Evolutionary conservation across 2,113 vertebrate species (phyloP), one percentile per base, ranked within the genome.

Genomic region (Australoheros scitulus): DNA sequence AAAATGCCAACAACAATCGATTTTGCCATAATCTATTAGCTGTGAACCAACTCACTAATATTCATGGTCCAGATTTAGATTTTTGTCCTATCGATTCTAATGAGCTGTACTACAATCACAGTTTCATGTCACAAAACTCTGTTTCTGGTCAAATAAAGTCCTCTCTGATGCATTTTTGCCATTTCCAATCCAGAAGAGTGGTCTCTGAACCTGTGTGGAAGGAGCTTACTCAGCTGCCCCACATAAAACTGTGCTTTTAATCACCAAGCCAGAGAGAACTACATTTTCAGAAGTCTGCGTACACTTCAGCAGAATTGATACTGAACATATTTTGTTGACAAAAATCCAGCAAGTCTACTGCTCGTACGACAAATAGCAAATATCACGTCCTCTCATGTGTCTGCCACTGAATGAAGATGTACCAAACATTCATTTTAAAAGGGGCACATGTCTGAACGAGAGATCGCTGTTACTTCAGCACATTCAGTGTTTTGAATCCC

Each of bases 201-300:
- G 22, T 18, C 24, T 0, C 24, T 4, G 8, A 29, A 2, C 20
- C 26, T 18, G 4, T n/a, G 47, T 50, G 43, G 24, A 70, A 50
- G 65, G 24, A 70, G 43, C 43, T 52, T 29, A 52, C 50, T 52
- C 50, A 52, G 15, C 14, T 52, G 50, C 5, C 17, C 6, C 15
- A 50, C 24, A 26, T 50, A 15, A 70, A 47, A 50, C 24, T 50
- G 41, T 0, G 0, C 1, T 0, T 18, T 3, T 17, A 70, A 15
- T 0, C 26, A 24, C 38, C 47, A 26, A 26, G 64, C 22, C 64
- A 52, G 24, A 50, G 17, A 15, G 0, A 70, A 70, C 15, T 13
- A 20, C 17, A 70, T 50, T 29, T 70, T 7, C 43, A 20, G 24
- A 70, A 29, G 15, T 47, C 64, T 0, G 15, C 26, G 22, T 5